These are phyloP conservation scores for Cygnus atratus DNA, from an alignment of 2,113 vertebrate genomes.

Conservation along the genomic window DNA sequence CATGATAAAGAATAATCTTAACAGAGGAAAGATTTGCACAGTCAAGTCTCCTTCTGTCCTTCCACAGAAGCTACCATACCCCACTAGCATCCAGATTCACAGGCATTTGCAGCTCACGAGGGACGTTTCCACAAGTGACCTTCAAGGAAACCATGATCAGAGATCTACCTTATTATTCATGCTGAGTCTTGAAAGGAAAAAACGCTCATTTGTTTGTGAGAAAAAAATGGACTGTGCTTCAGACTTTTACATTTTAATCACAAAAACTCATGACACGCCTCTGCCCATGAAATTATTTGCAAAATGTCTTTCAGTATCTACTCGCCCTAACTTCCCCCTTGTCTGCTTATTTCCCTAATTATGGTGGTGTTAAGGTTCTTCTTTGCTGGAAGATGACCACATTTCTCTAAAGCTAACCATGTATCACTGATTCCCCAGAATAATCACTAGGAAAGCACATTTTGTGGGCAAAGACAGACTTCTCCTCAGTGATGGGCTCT, in stretches of 20 bases:
- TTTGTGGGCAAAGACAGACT: neutral
- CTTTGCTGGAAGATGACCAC: neutral
- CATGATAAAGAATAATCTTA: neutral
- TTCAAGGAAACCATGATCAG: neutral
- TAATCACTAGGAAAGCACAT: neutral
- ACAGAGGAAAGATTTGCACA: neutral
- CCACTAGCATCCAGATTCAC: neutral
- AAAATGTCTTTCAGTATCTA: neutral
- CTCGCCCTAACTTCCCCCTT: neutral
- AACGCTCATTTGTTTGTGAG: neutral
- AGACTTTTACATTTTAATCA: neutral
- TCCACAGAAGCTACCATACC: neutral
- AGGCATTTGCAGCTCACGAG: neutral
- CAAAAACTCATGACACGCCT: neutral
- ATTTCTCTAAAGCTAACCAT: neutral
- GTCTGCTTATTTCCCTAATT: neutral
- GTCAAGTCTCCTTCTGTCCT: neutral
- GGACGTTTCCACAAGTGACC: neutral
- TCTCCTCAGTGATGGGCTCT: neutral
- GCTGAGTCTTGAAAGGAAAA: neutral
- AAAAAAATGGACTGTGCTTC: neutral
- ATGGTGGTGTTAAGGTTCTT: neutral
- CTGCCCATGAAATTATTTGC: neutral
- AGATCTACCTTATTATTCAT: neutral
- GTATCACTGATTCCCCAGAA: neutral